phyloP scores from a whole-genome alignment of 2,888 invertebrate genomes.

The Epistrophe eligans region DNA sequence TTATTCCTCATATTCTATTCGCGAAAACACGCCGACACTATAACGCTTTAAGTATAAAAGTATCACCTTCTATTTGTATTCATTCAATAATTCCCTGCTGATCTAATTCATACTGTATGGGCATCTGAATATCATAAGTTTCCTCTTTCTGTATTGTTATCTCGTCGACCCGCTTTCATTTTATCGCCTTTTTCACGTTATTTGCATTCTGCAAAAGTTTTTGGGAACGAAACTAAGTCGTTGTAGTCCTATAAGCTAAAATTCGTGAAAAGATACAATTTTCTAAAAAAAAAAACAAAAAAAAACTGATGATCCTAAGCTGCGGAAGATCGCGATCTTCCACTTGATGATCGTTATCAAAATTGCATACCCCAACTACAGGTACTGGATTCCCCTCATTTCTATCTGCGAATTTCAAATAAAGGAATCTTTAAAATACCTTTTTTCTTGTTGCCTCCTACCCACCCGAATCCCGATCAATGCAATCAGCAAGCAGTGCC shows the following conservation, averaged over 20 bases:
- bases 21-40: too few species aligned
- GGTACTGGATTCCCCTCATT: conserved; percentile 45
- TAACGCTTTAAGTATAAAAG: too few species aligned
- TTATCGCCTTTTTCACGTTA: not conserved
- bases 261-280: not conserved
- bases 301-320: not conserved
- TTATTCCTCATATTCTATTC: too few species aligned
- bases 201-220: not conserved
- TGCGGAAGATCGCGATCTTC: conserved; percentile 36
- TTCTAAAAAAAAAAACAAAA: not conserved
- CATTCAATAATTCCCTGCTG: too few species aligned
- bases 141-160: not conserved
- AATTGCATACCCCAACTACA: conserved; percentile 64
- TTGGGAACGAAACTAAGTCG: not conserved
- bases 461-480: conserved; percentile 33
- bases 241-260: not conserved
- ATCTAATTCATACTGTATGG: too few species aligned
- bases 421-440: conserved; percentile 28
- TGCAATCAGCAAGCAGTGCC: conserved; percentile 37
- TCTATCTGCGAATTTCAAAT: conserved; percentile 17
- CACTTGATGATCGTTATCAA: conserved; percentile 71
- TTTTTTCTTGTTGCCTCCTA: not conserved
- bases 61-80: too few species aligned
- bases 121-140: too few species aligned
- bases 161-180: not conserved